Evolutionary conservation across 2,888 invertebrate species (phyloP).

Genomic region (Oscheius myriophilus): DNA sequence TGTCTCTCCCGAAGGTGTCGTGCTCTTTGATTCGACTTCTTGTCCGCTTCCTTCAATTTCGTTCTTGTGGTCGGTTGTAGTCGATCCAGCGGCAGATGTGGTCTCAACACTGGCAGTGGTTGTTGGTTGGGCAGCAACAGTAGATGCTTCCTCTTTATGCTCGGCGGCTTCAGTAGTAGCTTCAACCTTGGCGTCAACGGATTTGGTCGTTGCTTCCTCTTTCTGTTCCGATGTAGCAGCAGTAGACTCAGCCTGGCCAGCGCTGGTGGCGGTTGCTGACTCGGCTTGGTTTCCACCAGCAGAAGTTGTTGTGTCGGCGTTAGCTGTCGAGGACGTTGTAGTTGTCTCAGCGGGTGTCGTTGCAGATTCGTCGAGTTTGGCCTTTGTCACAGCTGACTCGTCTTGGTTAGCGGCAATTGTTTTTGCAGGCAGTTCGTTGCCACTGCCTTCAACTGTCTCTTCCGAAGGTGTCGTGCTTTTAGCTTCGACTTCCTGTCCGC

Average conservation of each 20-base stretch:
- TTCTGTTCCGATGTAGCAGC: no score
- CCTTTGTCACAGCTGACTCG: no score
- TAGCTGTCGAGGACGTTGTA: no score
- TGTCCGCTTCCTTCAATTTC: constrained; percentile 23
- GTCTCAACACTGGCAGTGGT: background rate
- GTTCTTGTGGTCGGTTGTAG: background rate
- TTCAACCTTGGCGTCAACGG: constrained; percentile 27
- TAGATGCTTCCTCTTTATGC: background rate
- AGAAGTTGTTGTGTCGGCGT: no score
- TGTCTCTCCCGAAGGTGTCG: constrained; percentile 13
- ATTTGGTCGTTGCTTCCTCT: constrained; percentile 24
- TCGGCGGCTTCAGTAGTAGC: constrained; percentile 23
- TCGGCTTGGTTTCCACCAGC: no score
- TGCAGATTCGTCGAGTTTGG: no score
- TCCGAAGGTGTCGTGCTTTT: no score
- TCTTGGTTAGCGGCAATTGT: no score
- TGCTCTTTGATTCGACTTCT: constrained; percentile 24
- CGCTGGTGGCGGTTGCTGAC: constrained; percentile 13
- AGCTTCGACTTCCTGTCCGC: no score
- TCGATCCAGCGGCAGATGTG: background rate
- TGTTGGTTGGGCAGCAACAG: background rate
- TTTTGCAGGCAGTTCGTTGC: no score
- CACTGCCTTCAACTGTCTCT: no score
- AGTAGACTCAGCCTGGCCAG: background rate
- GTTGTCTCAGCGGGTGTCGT: no score